phyloP scores from a whole-genome alignment of 64 coral and sea anemone species.

The Montipora capricornis region DNA sequence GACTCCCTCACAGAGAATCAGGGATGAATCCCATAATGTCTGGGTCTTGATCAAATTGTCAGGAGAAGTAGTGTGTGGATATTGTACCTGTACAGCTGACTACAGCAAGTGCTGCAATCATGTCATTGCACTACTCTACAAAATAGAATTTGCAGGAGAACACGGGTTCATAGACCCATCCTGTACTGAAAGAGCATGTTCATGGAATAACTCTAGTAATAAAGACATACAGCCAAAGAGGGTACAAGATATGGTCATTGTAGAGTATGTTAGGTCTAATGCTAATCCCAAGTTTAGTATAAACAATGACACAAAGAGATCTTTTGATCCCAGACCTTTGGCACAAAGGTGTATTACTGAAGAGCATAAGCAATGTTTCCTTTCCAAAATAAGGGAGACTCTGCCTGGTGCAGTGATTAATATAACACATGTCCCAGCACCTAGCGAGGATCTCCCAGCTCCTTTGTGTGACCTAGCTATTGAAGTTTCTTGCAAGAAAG shows the following conservation, averaged over 20 bases:
- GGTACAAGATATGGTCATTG: neutral
- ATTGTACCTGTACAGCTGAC: slow-evolving; percentile 57
- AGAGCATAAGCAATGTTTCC: slow-evolving; percentile 21
- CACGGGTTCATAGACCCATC: slow-evolving; percentile 30
- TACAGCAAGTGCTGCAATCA: slow-evolving; percentile 63
- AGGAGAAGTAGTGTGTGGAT: slow-evolving; percentile 26
- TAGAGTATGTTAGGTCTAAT: neutral
- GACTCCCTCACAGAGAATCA: slow-evolving; percentile 31
- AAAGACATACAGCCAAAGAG: neutral
- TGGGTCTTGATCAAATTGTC: slow-evolving; percentile 7
- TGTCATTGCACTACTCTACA: slow-evolving; percentile 41
- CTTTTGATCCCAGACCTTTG: slow-evolving; percentile 3
- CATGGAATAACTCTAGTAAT: slow-evolving; percentile 38
- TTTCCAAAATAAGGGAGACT: slow-evolving; percentile 17
- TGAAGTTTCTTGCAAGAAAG: slow-evolving; percentile 49
- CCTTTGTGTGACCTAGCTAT: slow-evolving; percentile 34
- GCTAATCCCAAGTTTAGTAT: neutral
- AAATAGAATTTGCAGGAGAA: slow-evolving; percentile 48
- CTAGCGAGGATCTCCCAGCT: slow-evolving; percentile 41
- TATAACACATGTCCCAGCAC: slow-evolving; percentile 25
- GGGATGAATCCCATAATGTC: slow-evolving; percentile 27
- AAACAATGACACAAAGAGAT: neutral
- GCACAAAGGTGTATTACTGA: slow-evolving; percentile 19
- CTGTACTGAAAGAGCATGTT: slow-evolving; percentile 39
- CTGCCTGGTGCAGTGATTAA: slow-evolving; percentile 51